Evolutionary conservation across 2,888 invertebrate genomes (phyloP), one percentile per base, ranked within the genome.

Genomic region (Leptopilina myrica): DNA sequence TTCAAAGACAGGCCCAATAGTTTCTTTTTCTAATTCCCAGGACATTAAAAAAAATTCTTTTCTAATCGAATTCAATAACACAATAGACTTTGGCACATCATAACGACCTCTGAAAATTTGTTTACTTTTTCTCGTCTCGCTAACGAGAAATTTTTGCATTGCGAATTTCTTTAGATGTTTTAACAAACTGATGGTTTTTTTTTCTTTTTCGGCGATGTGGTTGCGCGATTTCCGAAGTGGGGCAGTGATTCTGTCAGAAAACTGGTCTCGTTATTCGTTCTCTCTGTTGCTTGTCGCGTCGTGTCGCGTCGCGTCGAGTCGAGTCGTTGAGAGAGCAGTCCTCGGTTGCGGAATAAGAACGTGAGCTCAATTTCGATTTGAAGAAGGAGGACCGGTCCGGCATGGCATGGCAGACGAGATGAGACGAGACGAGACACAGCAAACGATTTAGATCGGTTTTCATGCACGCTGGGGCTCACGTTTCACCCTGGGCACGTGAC

Each of bases 401-500:
- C 79, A 46, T 20, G 20, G 20, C 20, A 20, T 20, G 20, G 20
- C 20, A 20, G 20, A 20, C 20, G 20, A 20, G 66, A 64, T 12
- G 49, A 49, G 49, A 11, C 20, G 66, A 56, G 62, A 20, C 20
- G 66, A 43, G 43, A 43, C 43, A 49, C 49, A 49, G 12, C 40
- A 20, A 33, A 53, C 56, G 76, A 49, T 79, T 65, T 79, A 82
- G 82, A 84, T 83, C 83, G 81, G 82, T 84, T 85, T 82, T 77
- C 81, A 80, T 64, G 64, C 75, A 80, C 81, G 75, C 73, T 40
- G 53, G 67, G 76, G 64, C 76, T 78, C 78, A 81, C 86, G 86
- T 33, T 33, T 56, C 69, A 56, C 69, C 69, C 69, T 56, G 85
- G 85, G 90, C 88, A 89, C 90, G 90, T 90, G 90, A 90, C 89